Evolutionary conservation across 2,888 invertebrate genomes (phyloP).

Genomic region (Callimorpha dominula): DNA sequence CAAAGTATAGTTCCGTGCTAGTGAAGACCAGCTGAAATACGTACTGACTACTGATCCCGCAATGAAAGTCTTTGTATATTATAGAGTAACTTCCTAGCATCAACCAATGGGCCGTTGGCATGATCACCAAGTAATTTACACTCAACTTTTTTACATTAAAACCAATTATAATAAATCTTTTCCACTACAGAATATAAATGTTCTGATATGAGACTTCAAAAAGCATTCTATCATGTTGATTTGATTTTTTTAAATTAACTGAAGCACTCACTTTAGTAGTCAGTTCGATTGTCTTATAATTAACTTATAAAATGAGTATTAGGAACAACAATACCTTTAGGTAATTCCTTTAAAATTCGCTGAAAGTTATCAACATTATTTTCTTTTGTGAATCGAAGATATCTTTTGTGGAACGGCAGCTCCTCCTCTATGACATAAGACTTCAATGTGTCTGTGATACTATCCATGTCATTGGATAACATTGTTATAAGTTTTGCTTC

Average conservation of each 20-base stretch:
- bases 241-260: too few relatives aligned
- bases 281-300: neutral
- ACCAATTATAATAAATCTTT: too few relatives aligned
- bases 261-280: neutral
- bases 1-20: neutral
- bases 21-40: neutral
- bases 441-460: conserved; percentile 56
- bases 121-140: too few relatives aligned
- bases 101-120: too few relatives aligned
- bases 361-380: conserved; percentile 76
- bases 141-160: too few relatives aligned
- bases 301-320: too few relatives aligned
- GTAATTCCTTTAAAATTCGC: conserved; percentile 75
- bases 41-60: neutral
- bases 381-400: conserved; percentile 70
- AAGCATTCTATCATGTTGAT: too few relatives aligned
- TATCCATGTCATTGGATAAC: conserved; percentile 51
- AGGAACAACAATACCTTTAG: conserved; percentile 68
- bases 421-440: conserved; percentile 61
- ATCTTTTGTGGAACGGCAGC: conserved; percentile 69
- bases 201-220: too few relatives aligned
- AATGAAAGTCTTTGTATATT: neutral
- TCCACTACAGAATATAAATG: too few relatives aligned
- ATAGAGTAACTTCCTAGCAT: too few relatives aligned
- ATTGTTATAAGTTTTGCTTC: conserved; percentile 61